Base-by-base conservation (phyloP, 2,113 vertebrate species). In the Centrocercus urophasianus region DNA sequence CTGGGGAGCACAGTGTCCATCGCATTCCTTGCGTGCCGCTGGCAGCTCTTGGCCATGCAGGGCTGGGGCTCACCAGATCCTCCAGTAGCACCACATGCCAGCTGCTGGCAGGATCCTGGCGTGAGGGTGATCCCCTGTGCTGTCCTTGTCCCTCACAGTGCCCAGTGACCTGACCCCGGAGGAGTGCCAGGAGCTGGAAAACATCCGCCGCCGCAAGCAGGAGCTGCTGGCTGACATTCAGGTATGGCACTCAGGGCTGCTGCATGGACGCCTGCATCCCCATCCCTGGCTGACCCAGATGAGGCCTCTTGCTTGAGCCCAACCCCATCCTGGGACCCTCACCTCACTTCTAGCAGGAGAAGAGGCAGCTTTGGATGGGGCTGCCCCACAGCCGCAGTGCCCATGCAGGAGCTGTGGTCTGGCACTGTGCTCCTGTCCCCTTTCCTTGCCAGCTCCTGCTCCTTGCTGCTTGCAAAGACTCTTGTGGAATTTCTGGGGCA, bases 171-270 rank as follows among this genome's bases (percentile, higher is more conserved):
- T 99, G 96, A 99, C 99, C 11, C 98, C 98, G 2, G 99, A 99
- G 97, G 99, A 99, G 97, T 98, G 98, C 80, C 98, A 99, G 96
- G 99, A 99, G 86, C 97, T 99, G 96, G 99, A 99, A 96, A 99
- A 98, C 96, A 99, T 99, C 92, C 99, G 99, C 52, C 98, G 98
- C 54, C 98, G 99, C 80, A 99, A 99, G 96, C 99, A 99, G 97
- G 99, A 99, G 97, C 98, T 99, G 97, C 98, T 99, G 96, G 99
- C 99, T 11, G 99, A 99, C 97, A 99, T 99, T 97, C 99, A 99
- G 99, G 99, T 99, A 97, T 18, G 85, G 32, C 34, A 32, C 66
- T 25, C 25, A 8, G 79, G 73, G 40, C 20, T 47, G 10, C 27
- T 0, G 4, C 22, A 65, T 2, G 50, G 17, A 19, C 1, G 5